Evolutionary conservation across 1,140 invertebrate species (phyloP), one percentile per base, ranked within the genome.

Genomic region (Drosophila miranda): DNA sequence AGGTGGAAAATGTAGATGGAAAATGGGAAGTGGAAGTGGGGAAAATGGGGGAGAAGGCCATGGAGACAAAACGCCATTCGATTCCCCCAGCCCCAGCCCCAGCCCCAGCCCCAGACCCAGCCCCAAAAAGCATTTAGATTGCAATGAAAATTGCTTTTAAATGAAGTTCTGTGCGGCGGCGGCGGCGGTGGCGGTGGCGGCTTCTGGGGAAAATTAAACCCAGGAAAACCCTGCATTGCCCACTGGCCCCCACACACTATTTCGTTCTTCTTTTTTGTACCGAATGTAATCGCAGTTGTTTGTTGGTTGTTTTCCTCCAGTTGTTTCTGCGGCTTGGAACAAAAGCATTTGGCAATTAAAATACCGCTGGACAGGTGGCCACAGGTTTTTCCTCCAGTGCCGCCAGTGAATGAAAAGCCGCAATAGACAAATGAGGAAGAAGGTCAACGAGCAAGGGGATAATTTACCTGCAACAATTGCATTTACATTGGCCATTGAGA

Each of bases 101-200:
- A 23, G 16, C 30, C 34, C 46, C 23, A 26, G 3, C 11, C 42
- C 13, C 9, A 1, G 38, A 42, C 8, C 38, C 9, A n/a, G 28
- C 23, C 23, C 23, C 23, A 13, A 38, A 67, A 68, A 46, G 54
- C 64, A 68, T 54, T 48, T 55, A 43, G 61, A 57, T 71, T 67
- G 80, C 80, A 48, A 59, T 76, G 76, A 80, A 84, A 84, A 84
- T 83, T 79, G 72, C 80, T 84, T 84, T 84, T 84, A 84, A 84
- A 84, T 84, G 51, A 73, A 75, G 56, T 82, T 80, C 62, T 83
- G 63, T 66, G 60, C 21, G 49, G 67, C 50, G 34, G 51, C 69
- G 43, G 61, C 41, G 48, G 54, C 55, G 26, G 56, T 55, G 44
- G 51, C 62, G 44, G 61, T 41, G 52, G 54, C 41, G 51, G 52